Evolutionary conservation across 2,797 vertebrate genomes (phyloP).

Genomic region (Fringilla coelebs): DNA sequence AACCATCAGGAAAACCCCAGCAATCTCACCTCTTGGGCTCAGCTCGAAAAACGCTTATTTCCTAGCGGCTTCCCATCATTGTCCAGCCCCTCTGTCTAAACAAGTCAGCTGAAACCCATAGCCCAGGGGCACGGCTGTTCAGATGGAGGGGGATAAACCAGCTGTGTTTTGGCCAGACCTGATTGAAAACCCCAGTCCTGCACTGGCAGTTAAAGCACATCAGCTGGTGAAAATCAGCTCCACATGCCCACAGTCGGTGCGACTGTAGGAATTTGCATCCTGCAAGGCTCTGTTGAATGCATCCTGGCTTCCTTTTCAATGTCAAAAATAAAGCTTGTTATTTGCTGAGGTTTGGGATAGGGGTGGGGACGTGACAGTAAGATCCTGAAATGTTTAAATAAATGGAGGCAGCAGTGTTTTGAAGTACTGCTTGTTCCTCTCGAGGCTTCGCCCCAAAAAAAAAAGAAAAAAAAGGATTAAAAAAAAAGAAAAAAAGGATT

Average conservation of each 20-base stretch:
- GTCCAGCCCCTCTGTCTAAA: not conserved
- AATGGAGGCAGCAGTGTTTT: not conserved
- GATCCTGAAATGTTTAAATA: conserved; percentile 6
- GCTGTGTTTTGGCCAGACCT: not conserved
- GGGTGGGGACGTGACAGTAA: not conserved
- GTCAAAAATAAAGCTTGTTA: not conserved
- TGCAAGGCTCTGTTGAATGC: not conserved
- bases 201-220: not conserved
- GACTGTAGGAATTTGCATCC: not conserved
- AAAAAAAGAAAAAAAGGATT: not conserved
- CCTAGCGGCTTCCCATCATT: not conserved
- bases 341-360: not conserved
- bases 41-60: not conserved
- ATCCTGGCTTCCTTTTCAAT: not conserved
- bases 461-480: not conserved
- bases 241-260: fast-evolving
- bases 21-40: not conserved
- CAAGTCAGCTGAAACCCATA: not conserved
- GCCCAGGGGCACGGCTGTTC: fast-evolving
- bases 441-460: not conserved
- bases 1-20: not conserved
- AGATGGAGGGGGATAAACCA: not conserved
- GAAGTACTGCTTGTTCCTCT: not conserved
- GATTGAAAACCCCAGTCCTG: not conserved
- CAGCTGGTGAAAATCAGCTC: not conserved